Evolutionary conservation across 2,888 invertebrate species (phyloP), one percentile per base, ranked within the genome.

Genomic region (Lapara coniferarum): DNA sequence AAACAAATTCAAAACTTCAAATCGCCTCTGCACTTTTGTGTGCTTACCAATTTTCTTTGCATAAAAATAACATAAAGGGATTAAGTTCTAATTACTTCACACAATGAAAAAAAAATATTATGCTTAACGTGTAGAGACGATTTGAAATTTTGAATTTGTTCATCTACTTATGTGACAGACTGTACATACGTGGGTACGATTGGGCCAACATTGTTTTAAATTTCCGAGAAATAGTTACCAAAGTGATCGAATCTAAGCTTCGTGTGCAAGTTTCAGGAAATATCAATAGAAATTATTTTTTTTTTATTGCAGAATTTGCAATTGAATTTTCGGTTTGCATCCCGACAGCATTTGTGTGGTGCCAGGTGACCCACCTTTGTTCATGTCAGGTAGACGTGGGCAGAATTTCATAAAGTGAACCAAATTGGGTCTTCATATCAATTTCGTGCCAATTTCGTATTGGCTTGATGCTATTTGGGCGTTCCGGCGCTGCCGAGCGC

Each of bases 391-490:
- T 46, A 12, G 19, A 13, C 19, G 46, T 10, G 19, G 16, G 49
- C 13, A 63, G 46, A 63, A 63, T 13, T 49, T 46, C 49, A 19
- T 63, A 14, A 16, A 57, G 16, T 49, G 19, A 49, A 63, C 14
- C 19, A 13, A 46, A 63, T 46, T 63, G 44, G 49, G 63, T 63
- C 63, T 63, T 63, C 57, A 30, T 37, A 58, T 58, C 49, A 63
- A 63, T 49, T 63, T 63, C 37, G 19, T 63, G 57, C 57, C 57
- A 58, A 58, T 58, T 58, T 30, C 59, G 44, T 59, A 44, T 59
- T 46, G 46, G 59, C n/a, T 46, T 58, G 57, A 58, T 37, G 57
- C 14, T 59, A 59, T 59, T 59, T 44, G 46, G 16, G 12, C 46
- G 46, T 46, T 44, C 46, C 44, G 59, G 2, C 46, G 44, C n/a